Percentiles rank a stretch among this genome's conserved stretches.
These are phyloP conservation scores for Picathartes gymnocephalus DNA, from an alignment of 2,113 vertebrate genomes.

Conservation along the genomic window DNA sequence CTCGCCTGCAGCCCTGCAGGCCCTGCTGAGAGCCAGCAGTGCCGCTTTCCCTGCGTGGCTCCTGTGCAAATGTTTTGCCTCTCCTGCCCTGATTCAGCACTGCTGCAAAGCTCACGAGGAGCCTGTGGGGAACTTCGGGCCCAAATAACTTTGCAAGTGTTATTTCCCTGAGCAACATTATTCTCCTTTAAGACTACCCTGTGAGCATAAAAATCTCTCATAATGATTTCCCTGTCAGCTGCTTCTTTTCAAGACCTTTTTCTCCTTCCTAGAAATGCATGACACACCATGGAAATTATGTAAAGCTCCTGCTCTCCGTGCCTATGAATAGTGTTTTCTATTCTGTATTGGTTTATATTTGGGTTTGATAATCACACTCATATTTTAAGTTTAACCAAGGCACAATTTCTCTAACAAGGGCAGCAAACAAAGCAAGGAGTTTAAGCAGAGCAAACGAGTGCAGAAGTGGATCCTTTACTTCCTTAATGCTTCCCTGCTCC, in stretches of 20 bases:
- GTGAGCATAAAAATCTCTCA: slow-evolving; percentile 36
- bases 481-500: background rate
- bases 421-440: slow-evolving; percentile 44
- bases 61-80: background rate
- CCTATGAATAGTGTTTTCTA: slow-evolving; percentile 41
- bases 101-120: background rate
- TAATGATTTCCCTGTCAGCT: slow-evolving; percentile 46
- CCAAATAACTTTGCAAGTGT: background rate
- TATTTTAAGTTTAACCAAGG: slow-evolving; percentile 58
- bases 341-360: slow-evolving; percentile 48
- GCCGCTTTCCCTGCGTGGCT: background rate
- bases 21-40: background rate
- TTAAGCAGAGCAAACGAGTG: background rate
- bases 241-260: slow-evolving; percentile 43
- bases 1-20: background rate
- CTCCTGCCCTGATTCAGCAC: slow-evolving; percentile 20
- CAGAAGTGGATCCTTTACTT: slow-evolving; percentile 4
- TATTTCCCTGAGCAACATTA: background rate
- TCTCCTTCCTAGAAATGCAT: slow-evolving; percentile 46
- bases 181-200: slow-evolving; percentile 13
- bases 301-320: slow-evolving; percentile 23
- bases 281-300: slow-evolving; percentile 26
- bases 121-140: background rate
- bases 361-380: slow-evolving; percentile 52
- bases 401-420: slow-evolving; percentile 45